Conservation (phyloP, 2,113 vertebrate genomes). For the Sula dactylatra region DNA sequence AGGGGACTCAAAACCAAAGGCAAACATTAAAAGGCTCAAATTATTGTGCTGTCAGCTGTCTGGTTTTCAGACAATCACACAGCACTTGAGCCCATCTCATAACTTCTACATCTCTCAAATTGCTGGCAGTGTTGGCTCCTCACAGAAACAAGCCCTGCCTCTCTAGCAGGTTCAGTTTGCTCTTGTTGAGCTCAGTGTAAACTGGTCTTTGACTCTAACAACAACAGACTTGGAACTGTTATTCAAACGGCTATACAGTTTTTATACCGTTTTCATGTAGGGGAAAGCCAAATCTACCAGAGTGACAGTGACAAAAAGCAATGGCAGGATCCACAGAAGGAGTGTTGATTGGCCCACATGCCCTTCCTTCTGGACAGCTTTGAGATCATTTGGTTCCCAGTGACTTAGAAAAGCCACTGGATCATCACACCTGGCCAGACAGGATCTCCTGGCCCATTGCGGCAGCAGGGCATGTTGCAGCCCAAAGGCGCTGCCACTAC, state of each 20-base stretch:
- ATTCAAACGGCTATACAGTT: neutral
- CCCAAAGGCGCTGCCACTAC: fast-evolving
- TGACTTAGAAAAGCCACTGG: neutral
- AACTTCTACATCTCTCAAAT: neutral
- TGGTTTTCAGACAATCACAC: neutral
- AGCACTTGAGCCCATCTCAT: neutral
- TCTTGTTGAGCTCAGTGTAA: neutral
- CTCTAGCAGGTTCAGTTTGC: neutral
- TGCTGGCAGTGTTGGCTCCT: neutral
- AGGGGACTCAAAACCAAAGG: neutral
- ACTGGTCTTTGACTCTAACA: neutral
- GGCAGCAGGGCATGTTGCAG: fast-evolving
- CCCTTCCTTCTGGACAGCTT: neutral
- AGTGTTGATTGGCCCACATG: neutral
- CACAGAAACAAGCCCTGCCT: neutral
- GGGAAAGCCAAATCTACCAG: neutral
- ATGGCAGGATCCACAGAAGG: neutral
- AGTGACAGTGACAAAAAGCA: neutral
- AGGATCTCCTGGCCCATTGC: neutral
- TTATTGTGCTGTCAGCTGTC: neutral
- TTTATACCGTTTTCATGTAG: neutral
- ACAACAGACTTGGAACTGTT: neutral
- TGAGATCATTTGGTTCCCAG: neutral
- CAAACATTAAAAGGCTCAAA: neutral
- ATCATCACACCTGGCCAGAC: neutral